Evolutionary conservation across 2,113 vertebrate genomes (phyloP).

Genomic region (Ciconia boyciana): DNA sequence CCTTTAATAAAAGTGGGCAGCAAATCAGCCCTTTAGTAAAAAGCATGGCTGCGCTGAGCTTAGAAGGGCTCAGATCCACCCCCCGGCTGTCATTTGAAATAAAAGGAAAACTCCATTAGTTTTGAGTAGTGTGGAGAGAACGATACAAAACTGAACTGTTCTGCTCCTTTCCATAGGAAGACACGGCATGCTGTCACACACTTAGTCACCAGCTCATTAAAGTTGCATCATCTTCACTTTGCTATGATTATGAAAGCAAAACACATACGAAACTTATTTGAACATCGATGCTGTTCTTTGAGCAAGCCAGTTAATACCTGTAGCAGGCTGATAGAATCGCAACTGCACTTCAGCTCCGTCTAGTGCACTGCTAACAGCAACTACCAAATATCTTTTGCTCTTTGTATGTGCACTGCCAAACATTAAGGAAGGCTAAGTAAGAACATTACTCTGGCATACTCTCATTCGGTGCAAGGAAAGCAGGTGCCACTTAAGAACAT

Average conservation of each 20-base stretch:
- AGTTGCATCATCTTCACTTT: not conserved
- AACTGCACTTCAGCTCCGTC: not conserved
- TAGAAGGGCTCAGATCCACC: not conserved
- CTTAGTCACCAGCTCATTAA: not conserved
- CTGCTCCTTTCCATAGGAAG: not conserved
- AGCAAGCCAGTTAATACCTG: not conserved
- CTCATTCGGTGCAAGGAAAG: conserved; percentile 73
- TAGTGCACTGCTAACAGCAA: not conserved
- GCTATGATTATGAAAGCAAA: not conserved
- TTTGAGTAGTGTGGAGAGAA: not conserved
- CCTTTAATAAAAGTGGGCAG: not conserved
- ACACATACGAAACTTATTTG: not conserved
- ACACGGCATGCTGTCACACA: not conserved
- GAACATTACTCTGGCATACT: not conserved
- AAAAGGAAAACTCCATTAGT: not conserved
- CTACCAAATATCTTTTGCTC: not conserved
- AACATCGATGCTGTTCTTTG: not conserved
- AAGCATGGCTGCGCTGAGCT: accelerated
- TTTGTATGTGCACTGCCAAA: not conserved
- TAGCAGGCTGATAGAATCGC: not conserved
- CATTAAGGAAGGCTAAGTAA: not conserved
- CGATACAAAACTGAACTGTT: accelerated
- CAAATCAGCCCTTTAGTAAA: not conserved
- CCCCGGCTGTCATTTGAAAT: not conserved
- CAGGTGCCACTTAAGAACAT: conserved; percentile 77